Base-by-base conservation (phyloP, 1,140 invertebrate species). In the Andrena cerasifolii region DNA sequence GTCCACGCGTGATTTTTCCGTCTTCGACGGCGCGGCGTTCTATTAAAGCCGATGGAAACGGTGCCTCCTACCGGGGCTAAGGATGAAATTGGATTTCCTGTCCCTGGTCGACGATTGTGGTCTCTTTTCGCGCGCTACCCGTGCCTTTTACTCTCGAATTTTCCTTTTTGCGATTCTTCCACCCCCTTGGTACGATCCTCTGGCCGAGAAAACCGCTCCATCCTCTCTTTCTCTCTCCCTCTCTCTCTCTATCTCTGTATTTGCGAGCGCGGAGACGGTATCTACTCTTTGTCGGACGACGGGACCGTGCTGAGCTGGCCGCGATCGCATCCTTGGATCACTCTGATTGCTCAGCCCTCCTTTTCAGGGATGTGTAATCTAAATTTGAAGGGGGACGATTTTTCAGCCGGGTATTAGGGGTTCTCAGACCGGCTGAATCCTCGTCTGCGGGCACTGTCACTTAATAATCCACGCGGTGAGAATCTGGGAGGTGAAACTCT, bases 31-130 rank as follows among this genome's bases (percentile, higher is more conserved):
- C 43, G 21, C 12, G 40, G 3, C 36, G 62, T 74, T 82, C 76
- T 51, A 79, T 83, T 79, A 83, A 75, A 59, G 1, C 54, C 70
- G 74, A 84, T 83, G 82, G 80, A 83, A 84, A 79, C 76, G 51
- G 54, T 28, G 43, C 49, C 59, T 59, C 53, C 54, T 40, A 58
- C 58, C 56, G 36, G 54, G 26, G 61, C 65, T 83, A 76, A 83
- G 53, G 56, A 49, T 47, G 18, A 80, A 84, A 84, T 84, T 84
- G 78, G 78, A 84, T 84, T 84, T 83, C 45, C 67, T 49, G 24
- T 82, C 74, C 56, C 70, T 21, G 63, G 43, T n/a, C 45, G 61
- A 59, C 59, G 31, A 77, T 77, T 72, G 53, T 14, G 79, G 45
- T 49, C 40, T 33, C 18, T 26, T 43, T 7, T 45, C 21, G 40